These are phyloP conservation scores for Mormyrus hasselquistii DNA, from an alignment of 2,797 vertebrate species.

Conservation along the genomic window DNA sequence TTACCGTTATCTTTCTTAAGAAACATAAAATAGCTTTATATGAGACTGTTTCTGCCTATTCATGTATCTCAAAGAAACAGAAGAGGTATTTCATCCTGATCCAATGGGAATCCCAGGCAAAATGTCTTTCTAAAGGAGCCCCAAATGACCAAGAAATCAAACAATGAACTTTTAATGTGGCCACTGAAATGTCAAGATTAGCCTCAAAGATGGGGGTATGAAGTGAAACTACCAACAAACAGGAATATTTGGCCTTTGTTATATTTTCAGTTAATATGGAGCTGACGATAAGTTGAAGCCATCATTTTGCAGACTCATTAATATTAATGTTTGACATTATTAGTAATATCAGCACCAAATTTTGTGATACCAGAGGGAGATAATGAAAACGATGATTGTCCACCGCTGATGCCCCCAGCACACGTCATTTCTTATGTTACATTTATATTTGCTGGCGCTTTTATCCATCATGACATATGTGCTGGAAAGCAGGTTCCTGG, in stretches of 20 bases:
- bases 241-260: not conserved
- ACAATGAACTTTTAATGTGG: slow-evolving; percentile 13
- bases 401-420: not conserved
- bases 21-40: slow-evolving; percentile 5
- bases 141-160: slow-evolving; percentile 2
- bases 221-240: not conserved
- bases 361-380: not conserved
- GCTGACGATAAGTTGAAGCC: not conserved
- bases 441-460: not conserved
- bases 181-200: slow-evolving; percentile 10
- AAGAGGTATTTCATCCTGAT: not conserved
- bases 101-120: not conserved
- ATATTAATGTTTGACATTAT: not conserved
- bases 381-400: not conserved
- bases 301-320: not conserved
- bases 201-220: not conserved
- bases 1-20: not conserved
- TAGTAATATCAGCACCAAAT: not conserved
- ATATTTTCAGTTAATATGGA: not conserved
- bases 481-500: not conserved
- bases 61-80: not conserved
- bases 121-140: not conserved
- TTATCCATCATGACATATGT: not conserved
- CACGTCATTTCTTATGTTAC: not conserved
- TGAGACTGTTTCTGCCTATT: slow-evolving; percentile 8